Conservation (phyloP, 1,140 invertebrate genomes). For the Pogonomyrmex californicus region DNA sequence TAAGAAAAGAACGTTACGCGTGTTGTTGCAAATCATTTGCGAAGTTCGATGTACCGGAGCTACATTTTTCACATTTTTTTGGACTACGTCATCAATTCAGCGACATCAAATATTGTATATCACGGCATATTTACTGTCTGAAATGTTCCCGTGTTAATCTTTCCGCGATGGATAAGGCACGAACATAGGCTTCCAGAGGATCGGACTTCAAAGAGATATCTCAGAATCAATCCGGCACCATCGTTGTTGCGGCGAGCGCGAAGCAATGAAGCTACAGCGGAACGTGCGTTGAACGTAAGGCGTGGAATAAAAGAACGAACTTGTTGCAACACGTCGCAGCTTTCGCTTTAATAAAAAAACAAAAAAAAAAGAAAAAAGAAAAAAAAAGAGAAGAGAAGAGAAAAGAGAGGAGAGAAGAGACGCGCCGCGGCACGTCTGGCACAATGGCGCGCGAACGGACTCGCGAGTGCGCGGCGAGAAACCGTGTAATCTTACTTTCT, state of each 20-base stretch:
- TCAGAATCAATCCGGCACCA: constrained; percentile 15
- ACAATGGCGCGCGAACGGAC: constrained; percentile 41
- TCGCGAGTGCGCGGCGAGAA: constrained; percentile 63
- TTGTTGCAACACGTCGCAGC: constrained; percentile 17
- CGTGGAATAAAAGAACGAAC: constrained; percentile 35
- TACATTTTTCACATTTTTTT: background rate
- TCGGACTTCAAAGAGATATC: constrained; percentile 34
- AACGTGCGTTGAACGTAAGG: constrained; percentile 36
- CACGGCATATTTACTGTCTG: background rate
- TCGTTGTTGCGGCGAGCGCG: constrained; percentile 1
- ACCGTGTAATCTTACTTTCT: constrained; percentile 80
- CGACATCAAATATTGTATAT: background rate
- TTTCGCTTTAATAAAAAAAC: constrained; percentile 47
- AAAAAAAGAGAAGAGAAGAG: background rate
- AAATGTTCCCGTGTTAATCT: background rate
- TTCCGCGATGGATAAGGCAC: background rate
- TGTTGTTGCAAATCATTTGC: background rate
- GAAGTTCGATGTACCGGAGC: background rate
- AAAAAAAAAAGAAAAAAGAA: background rate
- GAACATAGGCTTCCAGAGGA: background rate
- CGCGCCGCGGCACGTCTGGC: constrained; percentile 11
- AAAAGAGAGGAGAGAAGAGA: background rate
- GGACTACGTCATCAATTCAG: background rate
- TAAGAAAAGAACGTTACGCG: background rate
- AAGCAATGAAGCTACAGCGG: background rate